Conservation (phyloP, 2,888 invertebrate genomes). For the Luperina testacea region DNA sequence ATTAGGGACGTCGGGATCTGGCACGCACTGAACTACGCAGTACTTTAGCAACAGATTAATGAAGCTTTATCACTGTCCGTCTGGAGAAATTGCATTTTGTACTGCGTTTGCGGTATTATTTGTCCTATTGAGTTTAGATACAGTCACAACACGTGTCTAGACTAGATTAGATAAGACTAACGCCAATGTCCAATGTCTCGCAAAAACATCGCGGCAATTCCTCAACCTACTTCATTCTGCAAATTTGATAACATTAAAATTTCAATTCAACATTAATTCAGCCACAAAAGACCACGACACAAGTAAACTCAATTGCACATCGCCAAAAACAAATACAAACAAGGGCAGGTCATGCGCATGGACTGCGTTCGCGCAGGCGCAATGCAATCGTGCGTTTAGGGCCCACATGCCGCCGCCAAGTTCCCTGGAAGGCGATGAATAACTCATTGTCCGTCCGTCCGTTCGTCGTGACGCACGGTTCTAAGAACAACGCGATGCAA, state of each 20-base stretch:
- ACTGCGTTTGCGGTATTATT: constrained; percentile 45
- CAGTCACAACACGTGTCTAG: background rate
- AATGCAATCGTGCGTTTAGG: constrained; percentile 87
- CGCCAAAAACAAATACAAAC: constrained; percentile 77
- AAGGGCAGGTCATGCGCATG: constrained; percentile 82
- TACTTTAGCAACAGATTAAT: constrained; percentile 66
- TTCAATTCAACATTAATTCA: background rate
- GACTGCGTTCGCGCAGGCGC: constrained; percentile 73
- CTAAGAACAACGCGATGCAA: constrained; percentile 82
- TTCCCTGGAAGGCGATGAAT: constrained; percentile 89
- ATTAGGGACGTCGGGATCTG: constrained; percentile 84
- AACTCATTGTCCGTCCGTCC: constrained; percentile 89
- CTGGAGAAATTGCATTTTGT: constrained; percentile 66
- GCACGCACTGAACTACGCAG: constrained; percentile 76
- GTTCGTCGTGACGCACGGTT: constrained; percentile 88
- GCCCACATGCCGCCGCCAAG: constrained; percentile 87
- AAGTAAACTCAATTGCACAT: constrained; percentile 54
- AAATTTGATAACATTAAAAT: background rate
- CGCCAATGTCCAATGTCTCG: background rate
- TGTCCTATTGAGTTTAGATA: constrained; percentile 14
- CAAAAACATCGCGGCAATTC: background rate
- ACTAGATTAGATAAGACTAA: background rate
- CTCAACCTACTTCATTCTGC: background rate
- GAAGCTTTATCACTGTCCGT: constrained; percentile 66
- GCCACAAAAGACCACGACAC: constrained; percentile 15